Percentiles rank a stretch among this genome's conserved stretches.
Evolutionary conservation across 2,797 vertebrate genomes (phyloP).

Genomic region (Xenops minutus): DNA sequence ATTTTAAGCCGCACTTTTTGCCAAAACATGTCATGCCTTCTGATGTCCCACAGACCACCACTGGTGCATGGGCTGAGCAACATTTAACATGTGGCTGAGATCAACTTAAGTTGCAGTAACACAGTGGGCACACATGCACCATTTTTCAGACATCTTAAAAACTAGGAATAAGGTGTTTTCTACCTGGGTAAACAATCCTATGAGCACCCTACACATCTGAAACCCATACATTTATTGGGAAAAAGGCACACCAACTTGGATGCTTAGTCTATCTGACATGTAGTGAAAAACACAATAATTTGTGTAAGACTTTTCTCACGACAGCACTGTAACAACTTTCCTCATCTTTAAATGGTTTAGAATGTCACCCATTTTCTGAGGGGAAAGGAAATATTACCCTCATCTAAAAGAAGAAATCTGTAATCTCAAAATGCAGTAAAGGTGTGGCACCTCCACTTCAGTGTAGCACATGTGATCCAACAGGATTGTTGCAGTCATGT

Average conservation of each 20-base stretch:
- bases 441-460: neutral
- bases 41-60: neutral
- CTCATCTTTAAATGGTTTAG: neutral
- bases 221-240: neutral
- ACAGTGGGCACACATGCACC: neutral
- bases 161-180: neutral
- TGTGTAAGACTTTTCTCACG: neutral
- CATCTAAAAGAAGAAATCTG: neutral
- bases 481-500: rapidly evolving
- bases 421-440: neutral
- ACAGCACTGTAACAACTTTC: neutral
- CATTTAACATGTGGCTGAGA: neutral
- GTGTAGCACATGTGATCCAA: neutral
- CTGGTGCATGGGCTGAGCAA: neutral
- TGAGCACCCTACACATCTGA: neutral
- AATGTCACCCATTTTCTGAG: neutral
- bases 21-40: neutral
- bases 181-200: neutral
- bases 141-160: neutral
- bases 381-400: neutral
- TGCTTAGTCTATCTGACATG: neutral
- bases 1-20: neutral
- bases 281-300: neutral
- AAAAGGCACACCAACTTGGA: neutral
- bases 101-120: neutral